phyloP scores from a whole-genome alignment of 2,113 vertebrate species.

The Platanista minor region DNA sequence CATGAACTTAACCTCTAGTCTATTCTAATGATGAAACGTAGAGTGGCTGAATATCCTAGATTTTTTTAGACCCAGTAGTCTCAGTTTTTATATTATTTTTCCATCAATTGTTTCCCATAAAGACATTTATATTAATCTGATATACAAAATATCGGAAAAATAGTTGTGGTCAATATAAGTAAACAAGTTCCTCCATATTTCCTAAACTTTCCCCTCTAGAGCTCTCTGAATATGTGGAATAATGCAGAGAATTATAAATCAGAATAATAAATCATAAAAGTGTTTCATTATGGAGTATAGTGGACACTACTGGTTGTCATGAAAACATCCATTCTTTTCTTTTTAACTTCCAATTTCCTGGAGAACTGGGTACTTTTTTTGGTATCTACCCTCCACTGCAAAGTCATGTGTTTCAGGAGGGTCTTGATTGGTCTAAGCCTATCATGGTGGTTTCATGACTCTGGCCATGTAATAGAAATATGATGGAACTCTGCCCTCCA shows the following conservation, averaged over 20 bases:
- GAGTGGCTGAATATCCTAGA: neutral
- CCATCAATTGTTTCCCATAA: neutral
- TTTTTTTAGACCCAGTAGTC: neutral
- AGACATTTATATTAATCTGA: neutral
- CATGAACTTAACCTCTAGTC: neutral
- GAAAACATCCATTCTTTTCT: neutral
- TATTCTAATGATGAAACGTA: neutral
- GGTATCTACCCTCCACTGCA: neutral
- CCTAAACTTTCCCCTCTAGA: neutral
- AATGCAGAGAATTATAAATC: neutral
- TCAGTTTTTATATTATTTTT: neutral
- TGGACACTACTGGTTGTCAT: neutral
- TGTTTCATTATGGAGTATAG: neutral
- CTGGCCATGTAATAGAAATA: neutral
- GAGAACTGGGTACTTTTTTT: neutral
- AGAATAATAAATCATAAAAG: neutral
- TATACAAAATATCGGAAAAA: neutral
- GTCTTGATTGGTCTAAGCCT: neutral
- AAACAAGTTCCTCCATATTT: neutral
- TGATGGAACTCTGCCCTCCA: neutral
- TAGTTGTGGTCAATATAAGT: neutral
- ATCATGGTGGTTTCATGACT: neutral
- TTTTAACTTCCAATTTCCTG: neutral
- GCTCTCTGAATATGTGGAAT: neutral
- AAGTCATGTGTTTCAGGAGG: neutral